Evolutionary conservation across 37 sponge, comb jelly and placozoan species (phyloP).

Genomic region (Hexactinellida sp.): DNA sequence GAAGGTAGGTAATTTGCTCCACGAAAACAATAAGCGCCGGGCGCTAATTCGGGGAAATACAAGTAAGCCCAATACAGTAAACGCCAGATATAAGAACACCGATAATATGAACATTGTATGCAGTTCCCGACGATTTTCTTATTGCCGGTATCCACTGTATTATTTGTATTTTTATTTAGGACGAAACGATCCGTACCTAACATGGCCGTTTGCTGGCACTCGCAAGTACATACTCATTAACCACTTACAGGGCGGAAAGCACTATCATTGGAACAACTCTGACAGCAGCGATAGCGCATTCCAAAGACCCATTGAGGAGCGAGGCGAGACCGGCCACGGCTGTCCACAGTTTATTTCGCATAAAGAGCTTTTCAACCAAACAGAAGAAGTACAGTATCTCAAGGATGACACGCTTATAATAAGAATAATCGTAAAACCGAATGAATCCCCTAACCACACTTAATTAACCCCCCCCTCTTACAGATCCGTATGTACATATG

Average conservation of each 20-base stretch:
- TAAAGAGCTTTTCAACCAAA: not conserved
- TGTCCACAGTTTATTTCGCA: conserved; percentile 14
- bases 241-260: not conserved
- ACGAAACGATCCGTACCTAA: not conserved
- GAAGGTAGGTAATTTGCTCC: too few relatives aligned
- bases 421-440: conserved; percentile 9
- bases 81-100: too few relatives aligned
- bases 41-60: too few relatives aligned
- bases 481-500: not conserved
- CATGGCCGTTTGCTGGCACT: not conserved
- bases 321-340: not conserved
- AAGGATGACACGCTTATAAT: not conserved
- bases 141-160: too few relatives aligned
- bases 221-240: not conserved
- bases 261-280: not conserved
- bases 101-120: too few relatives aligned
- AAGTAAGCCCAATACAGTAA: too few relatives aligned
- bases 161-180: too few relatives aligned
- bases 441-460: not conserved
- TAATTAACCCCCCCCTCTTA: not conserved
- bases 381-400: not conserved
- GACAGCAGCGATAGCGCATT: not conserved
- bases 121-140: too few relatives aligned
- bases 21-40: too few relatives aligned
- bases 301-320: not conserved